Conservation (phyloP, 2,113 vertebrate genomes). For the Synodontis membranacea region DNA sequence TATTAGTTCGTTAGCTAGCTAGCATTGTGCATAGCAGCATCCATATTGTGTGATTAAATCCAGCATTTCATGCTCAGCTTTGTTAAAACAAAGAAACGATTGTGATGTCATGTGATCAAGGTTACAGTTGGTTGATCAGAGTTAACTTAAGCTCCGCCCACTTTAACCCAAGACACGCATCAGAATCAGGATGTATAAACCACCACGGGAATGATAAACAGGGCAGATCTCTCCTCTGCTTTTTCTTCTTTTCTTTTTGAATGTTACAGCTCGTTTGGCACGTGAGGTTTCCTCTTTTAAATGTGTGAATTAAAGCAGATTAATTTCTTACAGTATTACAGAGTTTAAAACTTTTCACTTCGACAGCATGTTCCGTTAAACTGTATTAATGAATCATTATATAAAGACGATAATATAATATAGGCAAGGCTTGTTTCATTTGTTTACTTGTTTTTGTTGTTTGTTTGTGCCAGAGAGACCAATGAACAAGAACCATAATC, state of each 20-base stretch:
- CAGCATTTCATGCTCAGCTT: neutral
- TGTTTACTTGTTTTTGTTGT: neutral
- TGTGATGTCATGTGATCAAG: neutral
- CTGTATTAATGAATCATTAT: neutral
- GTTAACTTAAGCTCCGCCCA: neutral
- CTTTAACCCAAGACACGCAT: neutral
- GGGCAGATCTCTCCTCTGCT: neutral
- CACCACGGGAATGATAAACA: neutral
- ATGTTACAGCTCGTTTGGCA: neutral
- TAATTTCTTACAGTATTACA: slow-evolving; percentile 60
- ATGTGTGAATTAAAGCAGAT: neutral
- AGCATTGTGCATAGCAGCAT: neutral
- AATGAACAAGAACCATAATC: neutral
- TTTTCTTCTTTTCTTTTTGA: neutral
- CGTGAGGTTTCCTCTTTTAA: neutral
- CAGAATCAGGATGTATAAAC: neutral
- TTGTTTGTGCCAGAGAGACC: slow-evolving; percentile 28
- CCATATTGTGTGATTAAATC: neutral
- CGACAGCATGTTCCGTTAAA: slow-evolving; percentile 10
- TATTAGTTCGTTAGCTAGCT: neutral
- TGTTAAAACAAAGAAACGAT: neutral
- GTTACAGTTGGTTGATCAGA: neutral
- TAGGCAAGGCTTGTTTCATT: neutral
- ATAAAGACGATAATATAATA: neutral
- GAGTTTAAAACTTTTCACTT: slow-evolving; percentile 40